Percentiles rank a stretch among this genome's conserved stretches.
Evolutionary conservation across 1,140 invertebrate species (phyloP).

Genomic region (Philopotamus ludificatus): DNA sequence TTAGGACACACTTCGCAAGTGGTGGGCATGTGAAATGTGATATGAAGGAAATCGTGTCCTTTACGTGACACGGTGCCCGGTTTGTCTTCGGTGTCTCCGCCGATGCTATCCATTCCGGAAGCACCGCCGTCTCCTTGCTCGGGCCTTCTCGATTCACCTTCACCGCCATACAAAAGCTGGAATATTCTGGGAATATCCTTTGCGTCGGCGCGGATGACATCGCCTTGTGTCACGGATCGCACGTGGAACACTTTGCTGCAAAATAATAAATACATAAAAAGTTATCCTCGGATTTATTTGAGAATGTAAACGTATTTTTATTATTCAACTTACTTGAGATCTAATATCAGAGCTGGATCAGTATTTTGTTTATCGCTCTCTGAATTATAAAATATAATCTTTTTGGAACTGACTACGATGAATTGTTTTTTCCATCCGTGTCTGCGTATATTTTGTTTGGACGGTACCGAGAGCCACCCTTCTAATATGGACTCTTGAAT

Average conservation of each 20-base stretch:
- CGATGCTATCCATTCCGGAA: conserved; percentile 32
- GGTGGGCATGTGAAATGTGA: conserved; percentile 97
- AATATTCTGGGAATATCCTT: conserved; percentile 99
- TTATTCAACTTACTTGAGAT: conserved; percentile 74
- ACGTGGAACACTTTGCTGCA: conserved; percentile 97
- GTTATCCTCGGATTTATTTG: conserved; percentile 2
- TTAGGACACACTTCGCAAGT: conserved; percentile 96
- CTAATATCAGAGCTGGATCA: conserved; percentile 90
- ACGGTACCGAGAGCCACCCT: conserved; percentile 93
- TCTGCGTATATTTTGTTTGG: conserved; percentile 91
- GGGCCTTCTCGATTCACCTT: conserved; percentile 86
- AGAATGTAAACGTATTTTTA: neutral
- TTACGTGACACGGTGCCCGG: conserved; percentile 82
- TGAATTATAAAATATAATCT: conserved; percentile 96
- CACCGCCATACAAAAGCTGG: conserved; percentile 91
- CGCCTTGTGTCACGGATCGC: conserved; percentile 95
- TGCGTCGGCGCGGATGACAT: conserved; percentile 96
- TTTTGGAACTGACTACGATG: conserved; percentile 93
- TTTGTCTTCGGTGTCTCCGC: conserved; percentile 62
- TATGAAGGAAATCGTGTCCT: conserved; percentile 94
- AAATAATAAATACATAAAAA: conserved; percentile 42
- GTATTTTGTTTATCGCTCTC: conserved; percentile 94
- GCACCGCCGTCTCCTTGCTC: conserved; percentile 58
- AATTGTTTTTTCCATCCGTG: conserved; percentile 98
- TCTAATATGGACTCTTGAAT: conserved; percentile 82